Evolutionary conservation across 2,888 invertebrate species (phyloP).

Genomic region (Sinopyrophorus schimmeli): DNA sequence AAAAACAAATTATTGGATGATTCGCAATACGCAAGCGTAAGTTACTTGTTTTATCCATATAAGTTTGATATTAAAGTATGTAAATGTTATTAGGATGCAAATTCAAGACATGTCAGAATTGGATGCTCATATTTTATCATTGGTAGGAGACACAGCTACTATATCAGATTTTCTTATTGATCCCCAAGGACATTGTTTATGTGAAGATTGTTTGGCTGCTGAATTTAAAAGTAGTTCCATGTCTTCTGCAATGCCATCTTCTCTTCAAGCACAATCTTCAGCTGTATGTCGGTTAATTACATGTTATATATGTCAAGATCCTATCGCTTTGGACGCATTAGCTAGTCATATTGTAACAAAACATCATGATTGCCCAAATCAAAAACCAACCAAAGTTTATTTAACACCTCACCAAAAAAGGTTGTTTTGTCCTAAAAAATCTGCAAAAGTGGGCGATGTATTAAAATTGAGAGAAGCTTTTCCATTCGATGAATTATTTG

Average conservation of each 20-base stretch:
- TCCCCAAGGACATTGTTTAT: slow-evolving; percentile 48
- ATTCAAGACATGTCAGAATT: slow-evolving; percentile 43
- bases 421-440: slow-evolving; percentile 19
- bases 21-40: slow-evolving; percentile 46
- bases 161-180: slow-evolving; percentile 46
- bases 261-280: slow-evolving; percentile 25
- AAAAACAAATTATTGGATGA: slow-evolving; percentile 50
- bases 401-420: slow-evolving; percentile 25
- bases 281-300: slow-evolving; percentile 28
- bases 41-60: slow-evolving; percentile 20
- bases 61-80: not conserved
- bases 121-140: slow-evolving; percentile 46
- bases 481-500: slow-evolving; percentile 25
- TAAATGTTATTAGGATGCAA: slow-evolving; percentile 41
- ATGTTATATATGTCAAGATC: slow-evolving; percentile 37
- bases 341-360: slow-evolving; percentile 33
- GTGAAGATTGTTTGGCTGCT: slow-evolving; percentile 50
- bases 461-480: slow-evolving; percentile 16
- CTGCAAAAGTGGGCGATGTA: slow-evolving; percentile 10
- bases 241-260: slow-evolving; percentile 32
- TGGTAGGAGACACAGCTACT: slow-evolving; percentile 44
- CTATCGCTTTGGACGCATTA: slow-evolving; percentile 30
- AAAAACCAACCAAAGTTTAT: slow-evolving; percentile 21
- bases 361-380: slow-evolving; percentile 27
- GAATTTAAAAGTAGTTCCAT: slow-evolving; percentile 41